Evolutionary conservation across 1,140 invertebrate species (phyloP).

Genomic region (Teleopsis dalmanni): DNA sequence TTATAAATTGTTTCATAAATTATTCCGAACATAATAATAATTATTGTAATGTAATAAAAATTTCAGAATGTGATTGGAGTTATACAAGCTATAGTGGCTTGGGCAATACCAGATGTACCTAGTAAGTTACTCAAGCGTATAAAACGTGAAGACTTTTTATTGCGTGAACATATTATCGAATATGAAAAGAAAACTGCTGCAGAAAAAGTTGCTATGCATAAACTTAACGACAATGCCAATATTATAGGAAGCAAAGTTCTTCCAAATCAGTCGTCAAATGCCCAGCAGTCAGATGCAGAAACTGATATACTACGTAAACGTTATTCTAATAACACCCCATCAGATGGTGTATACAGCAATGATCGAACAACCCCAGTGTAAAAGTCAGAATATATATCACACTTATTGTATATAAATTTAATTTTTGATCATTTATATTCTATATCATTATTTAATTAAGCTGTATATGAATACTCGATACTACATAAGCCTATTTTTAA

Average conservation of each 20-base stretch:
- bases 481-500: no score
- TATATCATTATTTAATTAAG: no score
- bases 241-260: background rate
- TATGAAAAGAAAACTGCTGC: constrained; percentile 50
- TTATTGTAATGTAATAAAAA: background rate
- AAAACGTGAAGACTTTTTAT: constrained; percentile 73
- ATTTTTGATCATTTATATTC: no score
- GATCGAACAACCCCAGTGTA: constrained; percentile 13
- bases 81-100: constrained; percentile 66
- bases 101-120: constrained; percentile 76
- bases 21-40: no score
- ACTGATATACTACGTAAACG: constrained; percentile 2
- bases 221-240: constrained; percentile 6
- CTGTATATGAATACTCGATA: no score
- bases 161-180: constrained; percentile 77
- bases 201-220: constrained; percentile 10
- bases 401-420: no score
- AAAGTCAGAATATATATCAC: no score
- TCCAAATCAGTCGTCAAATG: no score
- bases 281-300: constrained; percentile 2
- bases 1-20: no score
- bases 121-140: constrained; percentile 65
- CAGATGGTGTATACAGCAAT: constrained; percentile 1
- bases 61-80: constrained; percentile 71
- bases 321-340: background rate